A percentile compares a stretch with the other conserved stretches of the same genome.
These are phyloP conservation scores for Equus quagga DNA, from an alignment of 2,113 vertebrate genomes.

Conservation along the genomic window DNA sequence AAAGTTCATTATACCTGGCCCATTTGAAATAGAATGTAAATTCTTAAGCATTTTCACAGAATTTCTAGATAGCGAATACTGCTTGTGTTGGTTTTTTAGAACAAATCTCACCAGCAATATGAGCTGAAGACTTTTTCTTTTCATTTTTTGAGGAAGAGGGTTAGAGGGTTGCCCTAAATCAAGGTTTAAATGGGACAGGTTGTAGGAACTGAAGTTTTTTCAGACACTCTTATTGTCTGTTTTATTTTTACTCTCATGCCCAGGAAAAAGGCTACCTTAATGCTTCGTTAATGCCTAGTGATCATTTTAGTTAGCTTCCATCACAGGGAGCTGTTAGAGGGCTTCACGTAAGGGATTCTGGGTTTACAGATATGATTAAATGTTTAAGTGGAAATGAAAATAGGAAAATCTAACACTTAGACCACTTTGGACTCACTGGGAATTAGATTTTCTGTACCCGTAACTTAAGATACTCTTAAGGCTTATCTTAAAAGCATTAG, in stretches of 20 bases:
- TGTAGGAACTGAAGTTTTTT: conserved; percentile 42
- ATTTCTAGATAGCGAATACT: not conserved
- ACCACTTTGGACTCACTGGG: not conserved
- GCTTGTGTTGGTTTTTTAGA: not conserved
- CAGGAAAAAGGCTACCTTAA: not conserved
- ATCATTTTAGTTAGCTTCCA: not conserved
- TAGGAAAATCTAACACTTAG: not conserved
- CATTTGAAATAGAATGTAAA: conserved; percentile 25
- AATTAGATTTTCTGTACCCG: conserved; percentile 20
- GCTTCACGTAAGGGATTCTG: not conserved
- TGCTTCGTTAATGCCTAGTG: not conserved
- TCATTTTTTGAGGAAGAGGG: not conserved
- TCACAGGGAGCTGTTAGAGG: not conserved
- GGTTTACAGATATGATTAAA: conserved; percentile 35
- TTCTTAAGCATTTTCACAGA: conserved; percentile 7
- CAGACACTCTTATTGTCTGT: not conserved
- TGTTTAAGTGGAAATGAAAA: conserved; percentile 47
- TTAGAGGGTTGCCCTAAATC: conserved; percentile 33
- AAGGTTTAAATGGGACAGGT: conserved; percentile 42
- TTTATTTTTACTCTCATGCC: not conserved
- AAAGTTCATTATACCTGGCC: not conserved
- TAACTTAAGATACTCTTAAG: not conserved
- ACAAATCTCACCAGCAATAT: not conserved
- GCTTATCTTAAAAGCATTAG: conserved; percentile 32
- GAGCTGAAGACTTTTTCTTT: not conserved